Conservation (phyloP, 1,140 invertebrate species). For the Drosophila bifasciata region DNA sequence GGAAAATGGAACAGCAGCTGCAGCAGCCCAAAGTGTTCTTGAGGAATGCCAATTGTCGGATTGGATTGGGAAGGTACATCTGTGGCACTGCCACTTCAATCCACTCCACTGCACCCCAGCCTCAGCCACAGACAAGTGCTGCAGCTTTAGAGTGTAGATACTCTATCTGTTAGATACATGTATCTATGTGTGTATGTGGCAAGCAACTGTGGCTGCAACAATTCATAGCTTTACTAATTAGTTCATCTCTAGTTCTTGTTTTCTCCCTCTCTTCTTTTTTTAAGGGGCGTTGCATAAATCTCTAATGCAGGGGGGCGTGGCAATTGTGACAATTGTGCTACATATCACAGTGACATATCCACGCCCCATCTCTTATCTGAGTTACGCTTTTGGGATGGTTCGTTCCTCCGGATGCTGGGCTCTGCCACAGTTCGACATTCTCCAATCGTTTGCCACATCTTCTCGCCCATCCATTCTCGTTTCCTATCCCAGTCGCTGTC, state of each 20-base stretch:
- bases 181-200: neutral
- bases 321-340: constrained; percentile 34
- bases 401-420: constrained; percentile 34
- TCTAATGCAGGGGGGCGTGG: constrained; percentile 12
- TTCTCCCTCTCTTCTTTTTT: constrained; percentile 14
- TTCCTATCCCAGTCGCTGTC: too few species aligned
- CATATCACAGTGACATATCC: constrained; percentile 5
- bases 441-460: constrained; percentile 35
- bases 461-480: neutral
- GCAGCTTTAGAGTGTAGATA: constrained; percentile 43
- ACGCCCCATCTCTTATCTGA: constrained; percentile 37
- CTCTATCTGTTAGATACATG: constrained; percentile 36
- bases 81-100: constrained; percentile 32
- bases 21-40: constrained; percentile 23
- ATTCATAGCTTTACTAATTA: constrained; percentile 66
- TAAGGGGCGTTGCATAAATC: constrained; percentile 46
- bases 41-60: constrained; percentile 49
- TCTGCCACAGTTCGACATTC: constrained; percentile 33
- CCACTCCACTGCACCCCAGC: too few species aligned
- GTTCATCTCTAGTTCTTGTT: constrained; percentile 42
- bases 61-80: constrained; percentile 3
- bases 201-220: constrained; percentile 13
- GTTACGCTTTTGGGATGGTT: constrained; percentile 12
- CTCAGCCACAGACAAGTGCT: constrained; percentile 56
- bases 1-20: constrained; percentile 20